These are phyloP conservation scores for Ecliptopera silaceata DNA, from an alignment of 2,888 invertebrate species.

Conservation along the genomic window DNA sequence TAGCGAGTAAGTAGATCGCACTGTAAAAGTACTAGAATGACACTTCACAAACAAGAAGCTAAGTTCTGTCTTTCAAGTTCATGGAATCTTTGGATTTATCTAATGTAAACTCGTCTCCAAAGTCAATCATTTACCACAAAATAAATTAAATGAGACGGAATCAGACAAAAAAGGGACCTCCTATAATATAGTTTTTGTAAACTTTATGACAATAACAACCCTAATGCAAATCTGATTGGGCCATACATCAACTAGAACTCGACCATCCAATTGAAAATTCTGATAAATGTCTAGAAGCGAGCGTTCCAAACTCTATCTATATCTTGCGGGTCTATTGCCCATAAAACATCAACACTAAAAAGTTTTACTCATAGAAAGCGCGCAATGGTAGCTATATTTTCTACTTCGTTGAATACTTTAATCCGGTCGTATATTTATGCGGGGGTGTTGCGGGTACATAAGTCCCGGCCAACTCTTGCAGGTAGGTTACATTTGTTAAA, in stretches of 20 bases:
- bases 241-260: constrained; percentile 11
- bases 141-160: no score
- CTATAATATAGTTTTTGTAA: not conserved
- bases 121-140: no score
- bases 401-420: constrained; percentile 64
- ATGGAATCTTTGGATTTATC: no score
- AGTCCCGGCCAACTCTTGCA: constrained; percentile 61
- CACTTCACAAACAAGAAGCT: constrained; percentile 28
- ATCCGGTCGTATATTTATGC: constrained; percentile 67
- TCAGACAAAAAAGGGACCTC: no score
- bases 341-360: constrained; percentile 33
- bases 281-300: constrained; percentile 6
- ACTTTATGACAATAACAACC: not conserved
- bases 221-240: constrained; percentile 4
- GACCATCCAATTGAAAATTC: constrained; percentile 13
- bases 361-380: constrained; percentile 48
- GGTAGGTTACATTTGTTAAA: constrained; percentile 71
- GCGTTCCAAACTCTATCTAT: constrained; percentile 16
- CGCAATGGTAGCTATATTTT: constrained; percentile 59
- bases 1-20: constrained; percentile 2
- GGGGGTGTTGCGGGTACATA: constrained; percentile 62
- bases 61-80: no score
- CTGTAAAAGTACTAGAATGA: constrained; percentile 20
- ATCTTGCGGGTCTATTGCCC: constrained; percentile 13
- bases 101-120: no score